Evolutionary conservation across 2,797 vertebrate species (phyloP), one percentile per base, ranked within the genome.

Genomic region (Muraenolepis orangiensis): DNA sequence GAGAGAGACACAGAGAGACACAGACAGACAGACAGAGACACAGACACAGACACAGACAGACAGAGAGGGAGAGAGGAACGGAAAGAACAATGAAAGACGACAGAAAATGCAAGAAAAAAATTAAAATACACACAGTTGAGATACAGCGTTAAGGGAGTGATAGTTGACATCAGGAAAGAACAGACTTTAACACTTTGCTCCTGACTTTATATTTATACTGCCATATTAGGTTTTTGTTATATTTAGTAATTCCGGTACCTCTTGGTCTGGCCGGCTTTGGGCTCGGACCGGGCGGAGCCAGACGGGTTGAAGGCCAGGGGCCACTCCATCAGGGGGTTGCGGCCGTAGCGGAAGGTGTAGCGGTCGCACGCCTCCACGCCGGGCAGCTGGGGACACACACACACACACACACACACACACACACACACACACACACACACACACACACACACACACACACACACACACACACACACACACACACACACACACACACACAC

Each of bases 301-400:
- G 96, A 93, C 11, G 97, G 98, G 93, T 98, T 99, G 90, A 98
- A 94, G 70, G 98, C 97, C 80, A 99, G 94, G 23, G 98, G 97
- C 78, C 98, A 95, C 74, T 99, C 96, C 98, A 99, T 99, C 70
- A 99, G 93, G 3, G 97, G 97, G 82, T 98, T 98, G 69, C 96
- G 95, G 79, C 98, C 98, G 0, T 95, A 99, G 29, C 97, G 95
- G 81, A 98, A 98, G 66, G 92, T 94, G 92, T 99, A 99, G 46
- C 91, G 94, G 69, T 96, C 95, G 70, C 98, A 99, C 1, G 93
- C 92, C 93, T 99, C 98, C 79, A 99, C 98, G 76, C 97, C 97
- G 0, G 97, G 98, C 64, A 99, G 90, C 98, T 99, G 82, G 3
- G 90, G 79, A 69, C 31, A 77, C 30, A 77, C 34, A 74, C 46